phyloP scores from a whole-genome alignment of 2,113 vertebrate genomes.

The human (Homo sapiens) region GRCh38 chr2:166483501-166484000 shows the following conservation, averaged over 20 bases:
- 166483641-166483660: not conserved
- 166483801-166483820: not conserved
- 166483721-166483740: not conserved
- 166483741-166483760: not conserved
- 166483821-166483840: not conserved
- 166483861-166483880: not conserved
- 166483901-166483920: not conserved
- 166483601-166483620: not conserved
- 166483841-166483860: not conserved
- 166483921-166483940: not conserved
- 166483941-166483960: not conserved
- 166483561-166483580: not conserved
- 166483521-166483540: not conserved
- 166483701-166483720: not conserved
- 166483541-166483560: not conserved
- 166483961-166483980: not conserved
- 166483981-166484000: not conserved
- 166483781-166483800: not conserved
- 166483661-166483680: not conserved
- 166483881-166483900: not conserved
- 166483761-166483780: not conserved
- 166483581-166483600: conserved; percentile 6
- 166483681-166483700: not conserved
- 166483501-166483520: not conserved
- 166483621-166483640: not conserved